These are phyloP conservation scores for Ellobius talpinus DNA, from an alignment of 2,113 vertebrate species.

Conservation along the genomic window DNA sequence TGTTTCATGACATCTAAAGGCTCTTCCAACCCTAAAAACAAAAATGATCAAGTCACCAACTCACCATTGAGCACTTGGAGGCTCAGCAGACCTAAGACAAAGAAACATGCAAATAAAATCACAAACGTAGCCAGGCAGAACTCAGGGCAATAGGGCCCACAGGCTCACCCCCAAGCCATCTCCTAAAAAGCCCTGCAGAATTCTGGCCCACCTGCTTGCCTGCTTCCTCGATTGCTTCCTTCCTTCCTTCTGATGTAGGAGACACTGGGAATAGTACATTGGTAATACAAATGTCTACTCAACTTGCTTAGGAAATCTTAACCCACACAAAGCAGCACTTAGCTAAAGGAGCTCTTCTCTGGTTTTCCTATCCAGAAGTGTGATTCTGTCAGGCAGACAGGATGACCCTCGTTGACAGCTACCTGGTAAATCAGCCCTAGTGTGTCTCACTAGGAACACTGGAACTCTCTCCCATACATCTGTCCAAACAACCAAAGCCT, in stretches of 20 bases:
- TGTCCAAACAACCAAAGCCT: background rate
- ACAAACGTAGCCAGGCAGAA: background rate
- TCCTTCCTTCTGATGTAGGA: background rate
- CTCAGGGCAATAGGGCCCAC: accelerated
- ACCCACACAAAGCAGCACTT: background rate
- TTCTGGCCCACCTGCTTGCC: background rate
- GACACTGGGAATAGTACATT: background rate
- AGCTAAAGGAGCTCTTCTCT: background rate
- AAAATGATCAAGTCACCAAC: background rate
- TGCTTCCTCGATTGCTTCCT: background rate
- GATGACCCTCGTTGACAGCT: background rate
- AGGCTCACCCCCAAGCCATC: accelerated
- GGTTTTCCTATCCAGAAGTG: background rate
- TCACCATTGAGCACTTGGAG: slow-evolving; percentile 67
- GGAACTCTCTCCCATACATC: background rate
- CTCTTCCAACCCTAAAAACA: background rate
- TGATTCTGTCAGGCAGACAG: background rate
- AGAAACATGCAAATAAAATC: accelerated
- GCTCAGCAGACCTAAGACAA: slow-evolving; percentile 70
- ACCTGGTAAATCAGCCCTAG: background rate
- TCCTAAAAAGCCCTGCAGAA: background rate
- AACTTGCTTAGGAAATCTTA: background rate
- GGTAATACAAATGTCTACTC: background rate
- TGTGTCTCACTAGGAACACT: background rate
- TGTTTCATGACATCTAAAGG: background rate